Base-by-base conservation (phyloP, 2,888 invertebrate species). In the Rhimphoctona megacephalus region DNA sequence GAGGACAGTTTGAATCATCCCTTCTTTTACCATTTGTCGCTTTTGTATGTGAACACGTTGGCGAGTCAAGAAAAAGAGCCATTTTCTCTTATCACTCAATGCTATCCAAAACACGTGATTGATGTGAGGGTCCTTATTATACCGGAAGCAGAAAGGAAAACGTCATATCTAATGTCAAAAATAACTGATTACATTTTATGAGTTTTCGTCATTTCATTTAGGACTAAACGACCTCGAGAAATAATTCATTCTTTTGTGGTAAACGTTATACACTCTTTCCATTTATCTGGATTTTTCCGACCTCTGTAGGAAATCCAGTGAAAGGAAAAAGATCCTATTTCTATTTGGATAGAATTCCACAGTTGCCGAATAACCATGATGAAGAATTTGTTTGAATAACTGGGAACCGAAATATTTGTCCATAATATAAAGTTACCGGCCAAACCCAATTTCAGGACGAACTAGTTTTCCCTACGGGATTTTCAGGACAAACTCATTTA, bases 161-260 rank as follows among this genome's bases (percentile, higher is more conserved):
- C 36, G 73, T 73, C 33, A 72, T 52, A 52, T 25, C 33, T 1
- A 36, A n/a, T 54, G 36, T 6, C 36, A 14, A 54, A 33, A 54
- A 54, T 22, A 54, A 73, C 36, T 52, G 73, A 73, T 54, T 52
- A 22, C 54, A 36, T 73, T 52, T 52, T 33, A 19, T 54, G 52
- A 54, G 36, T 73, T 54, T 73, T 14, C 19, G 33, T 33, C 52
- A 30, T 46, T 46, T 8, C 49, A 25, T 25, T 46, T 19, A 49
- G 25, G 19, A 49, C 14, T 5, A n/a, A 11, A 49, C 1, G 36
- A 70, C 5, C 36, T 54, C 73, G 7, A 36, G 33, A 33, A 73
- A 73, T 73, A 73, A 73, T 73, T 73, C 14, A 73, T 54, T 54
- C 33, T 14, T 70, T 49, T 70, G 49, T 73, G 33, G 54, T n/a